Base-by-base conservation (phyloP, 2,888 invertebrate genomes). In the Brachyopa scutellaris region DNA sequence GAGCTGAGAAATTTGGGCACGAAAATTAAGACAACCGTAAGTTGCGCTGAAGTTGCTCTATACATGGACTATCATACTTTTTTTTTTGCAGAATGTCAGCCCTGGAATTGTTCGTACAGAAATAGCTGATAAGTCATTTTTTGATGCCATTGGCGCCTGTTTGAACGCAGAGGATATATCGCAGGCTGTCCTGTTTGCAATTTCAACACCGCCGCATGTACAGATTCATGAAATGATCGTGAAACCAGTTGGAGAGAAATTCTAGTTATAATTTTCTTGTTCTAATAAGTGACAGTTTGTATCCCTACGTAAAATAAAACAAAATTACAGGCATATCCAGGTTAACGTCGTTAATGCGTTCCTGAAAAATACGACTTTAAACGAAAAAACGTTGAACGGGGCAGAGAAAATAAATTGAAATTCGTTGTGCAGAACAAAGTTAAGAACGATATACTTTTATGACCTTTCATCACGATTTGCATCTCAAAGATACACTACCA, bases 11-110 rank as follows among this genome's bases (percentile, higher is more conserved):
- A 85, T 0, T 70, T 87, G 21, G 85, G 86, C 15, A 87, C 86
- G 0, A 88, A 87, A 62, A 88, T 90, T 13, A 89, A 89, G 84
- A 88, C 90, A 1, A 88, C 90, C 38, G 90, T 90, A 51, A 87
- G 88, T 85, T 11, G n/a, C n/a, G n/a, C n/a, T 0, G 7, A 33
- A 1, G 6, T n/a, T n/a, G 21, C 11, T 21, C n/a, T 1, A 9
- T 51, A n/a, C 5, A 21, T 1, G n/a, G 3, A 42, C 0, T 17
- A 9, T 21, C 6, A 11, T 11, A 4, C n/a, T 8, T 26, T 40
- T 31, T 26, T 53, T 21, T 33, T 45, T 72, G 0, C 9, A 83
- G 78, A 78, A 62, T 19, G 1, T 83, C 0, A 73, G 83, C 2
- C 83, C 83, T 11, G 83, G 83, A 33, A 2, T 36, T 4, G 73